Percentiles rank a stretch among this genome's conserved stretches.
Evolutionary conservation across 2,113 vertebrate genomes (phyloP).

Genomic region (Setophaga kirtlandii): DNA sequence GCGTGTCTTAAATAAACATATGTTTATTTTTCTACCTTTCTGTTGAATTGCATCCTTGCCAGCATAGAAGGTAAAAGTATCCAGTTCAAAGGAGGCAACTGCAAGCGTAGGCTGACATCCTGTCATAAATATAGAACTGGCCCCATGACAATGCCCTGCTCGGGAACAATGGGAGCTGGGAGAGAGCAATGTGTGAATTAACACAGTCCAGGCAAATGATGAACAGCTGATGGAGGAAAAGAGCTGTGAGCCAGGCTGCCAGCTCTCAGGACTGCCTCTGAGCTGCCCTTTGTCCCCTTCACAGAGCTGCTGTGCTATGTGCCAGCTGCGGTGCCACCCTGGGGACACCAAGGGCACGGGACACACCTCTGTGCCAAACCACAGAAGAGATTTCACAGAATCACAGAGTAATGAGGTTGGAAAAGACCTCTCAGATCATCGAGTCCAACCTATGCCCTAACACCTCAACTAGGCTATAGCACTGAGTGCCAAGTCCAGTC

Average conservation of each 20-base stretch:
- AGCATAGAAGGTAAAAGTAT: constrained; percentile 64
- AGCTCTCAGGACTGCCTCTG: background rate
- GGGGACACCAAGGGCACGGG: background rate
- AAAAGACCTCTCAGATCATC: no score
- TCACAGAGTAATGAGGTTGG: no score
- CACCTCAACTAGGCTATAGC: no score
- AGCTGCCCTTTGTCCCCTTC: background rate
- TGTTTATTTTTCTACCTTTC: constrained; percentile 73
- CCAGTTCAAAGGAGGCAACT: constrained; percentile 54
- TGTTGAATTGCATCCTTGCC: constrained; percentile 52
- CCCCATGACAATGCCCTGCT: constrained; percentile 53
- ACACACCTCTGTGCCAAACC: background rate
- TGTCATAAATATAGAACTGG: constrained; percentile 65
- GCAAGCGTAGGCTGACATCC: constrained; percentile 70
- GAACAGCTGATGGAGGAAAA: constrained; percentile 38
- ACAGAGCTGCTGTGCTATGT: background rate
- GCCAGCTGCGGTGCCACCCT: background rate
- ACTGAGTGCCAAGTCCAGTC: no score
- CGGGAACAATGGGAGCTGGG: constrained; percentile 44
- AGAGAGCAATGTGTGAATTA: constrained; percentile 60
- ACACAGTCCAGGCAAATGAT: background rate
- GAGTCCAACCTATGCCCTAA: no score
- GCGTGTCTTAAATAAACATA: constrained; percentile 62
- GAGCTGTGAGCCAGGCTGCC: background rate
- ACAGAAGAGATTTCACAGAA: background rate